Percentiles rank a stretch among this genome's conserved stretches.
phyloP scores from a whole-genome alignment of 2,888 invertebrate species.

The Xestobium rufovillosum region DNA sequence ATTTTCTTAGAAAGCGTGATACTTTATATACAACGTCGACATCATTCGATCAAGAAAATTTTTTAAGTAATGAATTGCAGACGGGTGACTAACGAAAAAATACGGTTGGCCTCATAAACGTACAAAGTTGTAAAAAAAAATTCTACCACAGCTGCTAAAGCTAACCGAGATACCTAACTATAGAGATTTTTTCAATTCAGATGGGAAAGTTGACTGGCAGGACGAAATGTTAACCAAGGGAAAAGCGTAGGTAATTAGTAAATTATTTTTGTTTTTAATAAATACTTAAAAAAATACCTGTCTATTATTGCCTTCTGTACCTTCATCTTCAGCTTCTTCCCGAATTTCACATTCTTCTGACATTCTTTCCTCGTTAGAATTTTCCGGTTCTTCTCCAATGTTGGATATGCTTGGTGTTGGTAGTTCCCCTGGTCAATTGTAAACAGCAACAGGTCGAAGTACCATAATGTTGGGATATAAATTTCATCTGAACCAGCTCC shows the following conservation, averaged over 20 bases:
- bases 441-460: no score
- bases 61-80: slow-evolving; percentile 3
- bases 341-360: no score
- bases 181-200: slow-evolving; percentile 2
- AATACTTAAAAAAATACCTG: no score
- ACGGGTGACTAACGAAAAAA: slow-evolving; percentile 5
- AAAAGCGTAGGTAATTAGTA: no score
- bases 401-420: slow-evolving; percentile 10
- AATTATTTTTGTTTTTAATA: no score
- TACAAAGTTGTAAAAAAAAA: slow-evolving; percentile 4
- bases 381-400: slow-evolving; percentile 7
- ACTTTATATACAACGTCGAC: slow-evolving; percentile 4
- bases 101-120: slow-evolving; percentile 3
- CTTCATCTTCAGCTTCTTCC: no score
- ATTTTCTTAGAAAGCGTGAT: slow-evolving; percentile 6
- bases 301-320: slow-evolving; percentile 4
- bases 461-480: no score
- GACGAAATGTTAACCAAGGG: no score
- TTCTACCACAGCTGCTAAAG: slow-evolving; percentile 4
- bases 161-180: slow-evolving; percentile 7
- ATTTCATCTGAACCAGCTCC: slow-evolving; percentile 12
- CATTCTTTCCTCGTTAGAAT: no score
- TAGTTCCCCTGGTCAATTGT: no score
- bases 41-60: slow-evolving; percentile 5
- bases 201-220: slow-evolving; percentile 3